Base-by-base conservation (phyloP, 2,888 invertebrate genomes). In the Latrodectus hesperus region DNA sequence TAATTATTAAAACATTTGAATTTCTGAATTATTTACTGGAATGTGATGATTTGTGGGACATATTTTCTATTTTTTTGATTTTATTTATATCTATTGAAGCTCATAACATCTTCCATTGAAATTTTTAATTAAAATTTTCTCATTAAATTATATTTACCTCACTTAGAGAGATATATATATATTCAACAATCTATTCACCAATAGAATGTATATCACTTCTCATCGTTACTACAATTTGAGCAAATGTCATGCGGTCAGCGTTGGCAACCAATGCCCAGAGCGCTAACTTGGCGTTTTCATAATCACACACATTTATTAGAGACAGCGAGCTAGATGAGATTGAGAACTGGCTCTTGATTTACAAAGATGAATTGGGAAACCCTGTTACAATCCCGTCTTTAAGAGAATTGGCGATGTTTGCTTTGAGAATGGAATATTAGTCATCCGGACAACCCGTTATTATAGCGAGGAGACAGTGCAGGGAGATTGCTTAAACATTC, bases 371-470 rank as follows among this genome's bases (percentile, higher is more conserved):
- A 74, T 74, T 74, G 53, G 64, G 67, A 67, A 74, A 74, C 60
- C 71, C 79, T 71, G 73, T 81, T 81, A 81, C 73, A n/a, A 22
- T 52, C 52, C n/a, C 65, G 72, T 81, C 73, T 72, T 67, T 65
- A 52, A 67, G 38, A 60, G 38, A 60, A 70, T 55, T 70, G 71
- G 72, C n/a, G 74, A 26, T 82, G 81, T 82, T 51, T 65, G n/a
- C 52, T 68, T 38, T 14, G 81, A 82, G 73, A 82, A 68, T 51
- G 74, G 22, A 55, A 65, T 82, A 74, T 82, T 74, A 74, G 81
- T 82, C 74, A 82, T 74, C 67, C 52, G 26, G 81, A 74, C 81
- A 82, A 74, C 74, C 26, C 65, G 81, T 82, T 82, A 82, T 82
- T 82, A 82, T 74, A 65, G 53, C 67, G 53, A 72, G 67, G 22